Evolutionary conservation across 2,888 invertebrate species (phyloP), one percentile per base, ranked within the genome.

Genomic region (Mythimna loreyi): DNA sequence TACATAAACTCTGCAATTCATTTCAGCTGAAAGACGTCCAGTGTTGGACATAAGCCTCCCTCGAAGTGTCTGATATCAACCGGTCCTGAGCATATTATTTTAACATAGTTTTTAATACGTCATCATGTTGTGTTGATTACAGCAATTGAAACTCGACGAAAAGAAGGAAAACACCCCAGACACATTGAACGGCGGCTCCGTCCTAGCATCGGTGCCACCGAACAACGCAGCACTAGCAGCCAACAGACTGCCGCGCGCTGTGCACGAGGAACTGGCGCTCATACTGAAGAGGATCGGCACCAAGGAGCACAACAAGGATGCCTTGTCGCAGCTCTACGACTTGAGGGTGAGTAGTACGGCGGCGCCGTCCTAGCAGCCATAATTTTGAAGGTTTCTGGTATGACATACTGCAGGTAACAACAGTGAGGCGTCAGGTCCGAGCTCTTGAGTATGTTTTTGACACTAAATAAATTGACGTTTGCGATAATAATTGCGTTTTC

Each of bases 251-350:
- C 97, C 98, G 5, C 97, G 98, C 85, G 97, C 97, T 23, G 97
- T 97, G n/a, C 98, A 99, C 87, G 98, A 98, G 79, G 97, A 98
- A 82, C 94, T 99, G 71, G 98, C 98, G 0, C 98, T 98, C 86
- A 99, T 99, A 86, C 98, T 99, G 85, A 98, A 98, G 92, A 97
- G 99, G 85, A 99, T 99, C 86, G 99, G 99, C 49, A 97, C 97
- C 57, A 98, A 98, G 92, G 98, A 98, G 78, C 98, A 98, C 75
- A 98, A 98, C 4, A 96, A 96, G 82, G 97, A 98, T 92, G 99
- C 99, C 47, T 94, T 99, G 68, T 96, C 97, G 72, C 97, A 98
- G 86, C 93, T 99, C 21, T 98, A 98, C 82, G 98, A 98, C 84
- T 97, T 98, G 86, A 97, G 93, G 87, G 95, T 95, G 47, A 96